Base-by-base conservation (phyloP, 2,797 vertebrate genomes). In the Lutjanus argentimaculatus region DNA sequence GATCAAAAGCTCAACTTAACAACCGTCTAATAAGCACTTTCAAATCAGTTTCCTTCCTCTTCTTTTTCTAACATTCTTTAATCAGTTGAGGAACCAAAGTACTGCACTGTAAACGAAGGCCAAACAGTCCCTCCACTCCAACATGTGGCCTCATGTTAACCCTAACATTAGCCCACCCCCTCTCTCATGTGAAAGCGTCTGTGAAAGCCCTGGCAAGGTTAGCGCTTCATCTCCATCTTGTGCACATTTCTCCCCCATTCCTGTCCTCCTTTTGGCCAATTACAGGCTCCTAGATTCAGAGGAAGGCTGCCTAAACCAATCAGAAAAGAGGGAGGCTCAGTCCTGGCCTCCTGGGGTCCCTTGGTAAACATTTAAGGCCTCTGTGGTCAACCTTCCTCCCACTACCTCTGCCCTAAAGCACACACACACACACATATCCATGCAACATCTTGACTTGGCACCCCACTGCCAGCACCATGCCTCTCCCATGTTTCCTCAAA, bases 311-410 rank as follows among this genome's bases (percentile, higher is more conserved):
- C 15, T 79, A 7, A 77, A 67, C 94, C 93, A 95, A 95, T 94
- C 77, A 82, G 82, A 87, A 76, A 70, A 58, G 83, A 93, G 89
- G 92, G 92, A 93, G 94, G 89, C 82, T 89, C 90, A 80, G 79
- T 8, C 4, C 56, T 57, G 70, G 87, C 84, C 90, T 90, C 85
- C 80, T 66, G 79, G 82, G 89, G 90, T 93, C 77, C 80, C 72
- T 92, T 90, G 84, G 91, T 91, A 93, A 93, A 94, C 89, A 92
- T 84, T 84, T 84, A 90, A 87, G 82, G 85, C 79, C 74, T 85
- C 73, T 67, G 77, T 80, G 86, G 91, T 90, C 80, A 90, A 84
- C 81, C 86, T 67, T 87, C 79, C 86, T 86, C 90, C 77, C 73
- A 79, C 82, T 88, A 92, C 85, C 81, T 90, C 88, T 90, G 84